These are phyloP conservation scores for Empis stercorea DNA, from an alignment of 2,888 invertebrate species.

Conservation along the genomic window DNA sequence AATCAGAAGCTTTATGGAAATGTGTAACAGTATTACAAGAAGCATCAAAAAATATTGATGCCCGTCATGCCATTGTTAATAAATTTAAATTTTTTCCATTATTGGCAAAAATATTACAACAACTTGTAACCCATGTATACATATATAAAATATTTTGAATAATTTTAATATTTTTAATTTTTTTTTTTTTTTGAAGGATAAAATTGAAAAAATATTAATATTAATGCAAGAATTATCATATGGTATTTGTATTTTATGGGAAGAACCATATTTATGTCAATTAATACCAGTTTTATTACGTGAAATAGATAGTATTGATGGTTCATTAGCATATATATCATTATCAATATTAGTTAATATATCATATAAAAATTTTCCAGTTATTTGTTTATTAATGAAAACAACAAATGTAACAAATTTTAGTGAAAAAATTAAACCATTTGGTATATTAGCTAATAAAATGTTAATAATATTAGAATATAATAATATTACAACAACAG, in stretches of 20 bases:
- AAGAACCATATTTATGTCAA: conserved; percentile 58
- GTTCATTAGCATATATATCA: conserved; percentile 32
- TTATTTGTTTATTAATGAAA: conserved; percentile 57
- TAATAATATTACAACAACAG: conserved; percentile 19
- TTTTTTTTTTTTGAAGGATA: conserved; percentile 17
- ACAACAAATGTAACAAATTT: conserved; percentile 44
- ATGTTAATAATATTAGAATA: conserved; percentile 32
- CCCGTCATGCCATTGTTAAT: conserved; percentile 22
- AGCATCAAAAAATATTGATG: conserved; percentile 26
- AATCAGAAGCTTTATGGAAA: conserved; percentile 27
- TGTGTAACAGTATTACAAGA: conserved; percentile 28
- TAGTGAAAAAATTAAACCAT: conserved; percentile 26
- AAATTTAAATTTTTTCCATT: conserved; percentile 31
- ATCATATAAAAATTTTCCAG: conserved; percentile 65
- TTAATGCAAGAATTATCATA: conserved; percentile 56
- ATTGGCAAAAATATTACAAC: conserved; percentile 23
- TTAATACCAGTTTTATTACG: conserved; percentile 54
- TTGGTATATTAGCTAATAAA: conserved; percentile 30
- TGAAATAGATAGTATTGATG: conserved; percentile 42
- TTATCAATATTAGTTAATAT: conserved; percentile 64
- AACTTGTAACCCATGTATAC: not conserved
- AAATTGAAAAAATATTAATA: conserved; percentile 21
- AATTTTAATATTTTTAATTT: no score
- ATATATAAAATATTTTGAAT: no score
- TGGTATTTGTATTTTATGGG: conserved; percentile 67